Evolutionary conservation across 2,113 vertebrate species (phyloP).

Genomic region (Greenwoodochromis staneri): DNA sequence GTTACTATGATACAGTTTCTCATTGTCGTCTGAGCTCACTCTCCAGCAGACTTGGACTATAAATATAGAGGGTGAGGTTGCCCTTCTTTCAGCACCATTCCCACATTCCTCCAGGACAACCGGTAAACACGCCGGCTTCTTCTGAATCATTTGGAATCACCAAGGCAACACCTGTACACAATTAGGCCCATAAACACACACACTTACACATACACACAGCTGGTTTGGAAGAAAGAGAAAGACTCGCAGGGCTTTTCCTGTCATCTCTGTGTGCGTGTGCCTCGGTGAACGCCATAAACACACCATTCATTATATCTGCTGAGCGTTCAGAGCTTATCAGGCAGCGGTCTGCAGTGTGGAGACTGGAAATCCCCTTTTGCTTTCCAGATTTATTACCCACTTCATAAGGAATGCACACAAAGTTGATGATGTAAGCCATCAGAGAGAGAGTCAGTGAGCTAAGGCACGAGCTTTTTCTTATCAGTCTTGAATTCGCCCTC

Average conservation of each 20-base stretch:
- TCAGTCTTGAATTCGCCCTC: not conserved
- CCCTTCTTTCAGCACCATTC: constrained; percentile 6
- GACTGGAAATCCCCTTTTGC: constrained; percentile 51
- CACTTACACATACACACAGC: not conserved
- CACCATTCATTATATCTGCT: not conserved
- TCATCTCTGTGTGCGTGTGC: not conserved
- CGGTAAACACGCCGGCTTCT: constrained; percentile 15
- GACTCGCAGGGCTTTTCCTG: constrained; percentile 13
- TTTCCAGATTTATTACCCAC: constrained; percentile 15
- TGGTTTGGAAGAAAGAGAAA: not conserved
- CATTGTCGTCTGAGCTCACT: not conserved
- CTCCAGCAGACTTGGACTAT: not conserved
- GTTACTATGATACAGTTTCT: not conserved
- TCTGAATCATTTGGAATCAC: constrained; percentile 43
- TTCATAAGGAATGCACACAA: constrained; percentile 33
- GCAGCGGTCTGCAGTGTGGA: not conserved
- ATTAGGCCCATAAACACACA: constrained; percentile 18
- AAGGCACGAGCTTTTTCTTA: not conserved
- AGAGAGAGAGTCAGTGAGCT: not conserved
- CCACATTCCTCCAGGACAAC: constrained; percentile 37
- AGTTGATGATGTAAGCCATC: not conserved
- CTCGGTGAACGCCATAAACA: not conserved
- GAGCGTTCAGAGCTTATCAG: constrained; percentile 17
- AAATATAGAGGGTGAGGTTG: constrained; percentile 17
- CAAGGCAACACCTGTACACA: constrained; percentile 50